Percentiles rank a stretch among this genome's conserved stretches.
Conservation (phyloP, 2,113 vertebrate species). For the Trogon surrucura region DNA sequence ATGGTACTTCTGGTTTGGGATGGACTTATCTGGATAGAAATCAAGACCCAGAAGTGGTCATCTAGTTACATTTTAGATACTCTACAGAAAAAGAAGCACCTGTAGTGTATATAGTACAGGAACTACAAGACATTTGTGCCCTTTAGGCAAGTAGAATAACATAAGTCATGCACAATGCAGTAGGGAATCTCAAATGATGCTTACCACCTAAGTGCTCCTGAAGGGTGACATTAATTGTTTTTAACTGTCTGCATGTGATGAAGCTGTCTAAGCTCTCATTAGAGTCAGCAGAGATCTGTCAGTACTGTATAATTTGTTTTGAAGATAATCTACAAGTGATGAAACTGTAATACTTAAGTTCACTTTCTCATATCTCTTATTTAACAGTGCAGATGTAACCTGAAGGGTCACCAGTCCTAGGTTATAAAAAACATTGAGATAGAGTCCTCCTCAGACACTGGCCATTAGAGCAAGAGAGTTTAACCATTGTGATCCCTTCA, state of each 20-base stretch:
- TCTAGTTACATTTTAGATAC: background rate
- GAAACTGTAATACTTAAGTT: background rate
- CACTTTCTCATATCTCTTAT: background rate
- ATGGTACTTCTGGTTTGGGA: background rate
- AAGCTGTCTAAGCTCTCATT: background rate
- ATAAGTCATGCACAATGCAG: background rate
- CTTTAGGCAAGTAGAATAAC: background rate
- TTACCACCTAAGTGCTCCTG: background rate
- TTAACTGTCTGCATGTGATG: background rate
- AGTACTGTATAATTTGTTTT: background rate
- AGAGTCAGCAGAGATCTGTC: background rate
- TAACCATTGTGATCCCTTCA: too few species aligned
- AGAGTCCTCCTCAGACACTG: too few species aligned
- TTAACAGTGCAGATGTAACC: background rate
- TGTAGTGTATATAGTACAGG: background rate
- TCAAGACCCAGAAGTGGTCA: background rate
- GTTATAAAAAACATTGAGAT: background rate
- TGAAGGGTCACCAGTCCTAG: background rate
- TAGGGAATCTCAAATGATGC: background rate
- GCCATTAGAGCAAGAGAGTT: too few species aligned
- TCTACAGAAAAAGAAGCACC: background rate
- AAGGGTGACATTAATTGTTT: background rate
- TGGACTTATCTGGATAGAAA: background rate
- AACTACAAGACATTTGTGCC: background rate
- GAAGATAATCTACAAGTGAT: background rate